Evolutionary conservation across 2,888 invertebrate species (phyloP), one percentile per base, ranked within the genome.

Genomic region (Sarcophaga caerulescens): DNA sequence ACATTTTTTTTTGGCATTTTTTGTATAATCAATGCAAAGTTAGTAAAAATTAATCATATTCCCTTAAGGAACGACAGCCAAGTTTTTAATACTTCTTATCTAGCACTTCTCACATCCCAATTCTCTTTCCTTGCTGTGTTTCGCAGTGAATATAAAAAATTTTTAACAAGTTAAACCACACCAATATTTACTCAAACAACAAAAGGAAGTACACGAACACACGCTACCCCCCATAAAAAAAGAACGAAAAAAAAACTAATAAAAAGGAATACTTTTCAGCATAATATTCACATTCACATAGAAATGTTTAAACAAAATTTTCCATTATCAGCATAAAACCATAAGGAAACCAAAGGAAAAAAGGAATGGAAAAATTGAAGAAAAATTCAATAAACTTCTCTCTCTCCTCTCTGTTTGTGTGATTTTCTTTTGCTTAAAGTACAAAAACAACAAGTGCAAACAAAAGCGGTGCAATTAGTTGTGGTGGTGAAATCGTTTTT

Each of bases 161-260:
- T 57, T 75, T 75, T 44, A 75, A 75, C 52, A 75, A 65, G 52
- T 75, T 75, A 75, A 75, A 57, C 75, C 75, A 66, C 65, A 44
- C 52, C 35, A 76, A 66, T 66, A 17, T 76, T 65, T 65, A 75
- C 65, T 75, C 10, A 57, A 47, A 59, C 59, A 73, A 45, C 71
- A 73, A 10, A 10, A 52, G 35, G 35, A 52, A 52, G 17, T 52
- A 52, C 4, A 52, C 12, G 10, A 47, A 25, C 14, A 68, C 11
- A 21, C 35, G 10, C 35, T 35, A 35, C 35, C 8, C 35, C 35
- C 35, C 8, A 10, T 35, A 68, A 52, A 45, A 45, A 17, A 4
- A 21, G 6, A 8, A 57, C 52, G 17, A 74, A 23, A 47, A 47
- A 14, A 74, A 74, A 74, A 25, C n/a, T 52, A 35, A 65, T n/a